These are phyloP conservation scores for Monodelphis domestica DNA, from an alignment of 2,797 vertebrate genomes.

Conservation along the genomic window DNA sequence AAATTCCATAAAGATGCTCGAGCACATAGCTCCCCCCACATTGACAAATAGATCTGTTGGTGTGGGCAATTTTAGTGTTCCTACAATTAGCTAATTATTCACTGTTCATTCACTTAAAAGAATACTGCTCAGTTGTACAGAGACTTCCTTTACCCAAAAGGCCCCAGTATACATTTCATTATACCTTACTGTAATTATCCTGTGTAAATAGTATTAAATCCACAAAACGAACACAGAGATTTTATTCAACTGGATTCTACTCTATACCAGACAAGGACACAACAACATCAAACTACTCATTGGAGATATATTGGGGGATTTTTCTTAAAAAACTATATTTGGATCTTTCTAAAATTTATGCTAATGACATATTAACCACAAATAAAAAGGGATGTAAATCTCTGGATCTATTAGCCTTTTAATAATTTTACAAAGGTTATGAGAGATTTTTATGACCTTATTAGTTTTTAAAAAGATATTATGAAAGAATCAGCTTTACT, in stretches of 20 bases:
- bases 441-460: slow-evolving; percentile 1
- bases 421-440: not conserved
- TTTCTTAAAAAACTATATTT: not conserved
- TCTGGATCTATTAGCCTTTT: not conserved
- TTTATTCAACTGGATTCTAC: slow-evolving; percentile 62
- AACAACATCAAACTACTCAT: too few species aligned
- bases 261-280: slow-evolving; percentile 62
- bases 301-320: not conserved
- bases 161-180: slow-evolving; percentile 10
- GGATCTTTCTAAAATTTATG: not conserved
- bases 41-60: not conserved
- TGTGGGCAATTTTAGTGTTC: not conserved
- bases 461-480: not conserved
- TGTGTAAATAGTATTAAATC: slow-evolving; percentile 55
- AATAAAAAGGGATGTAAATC: not conserved
- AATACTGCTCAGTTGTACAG: not conserved
- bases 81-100: slow-evolving; percentile 6
- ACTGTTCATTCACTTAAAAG: not conserved
- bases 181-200: slow-evolving; percentile 53
- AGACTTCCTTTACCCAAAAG: not conserved
- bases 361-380: not conserved
- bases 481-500: not conserved
- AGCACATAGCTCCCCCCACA: not conserved
- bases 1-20: not conserved
- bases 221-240: slow-evolving; percentile 31